Conservation (phyloP, 2,797 vertebrate species). For the Muscicapa striata region DNA sequence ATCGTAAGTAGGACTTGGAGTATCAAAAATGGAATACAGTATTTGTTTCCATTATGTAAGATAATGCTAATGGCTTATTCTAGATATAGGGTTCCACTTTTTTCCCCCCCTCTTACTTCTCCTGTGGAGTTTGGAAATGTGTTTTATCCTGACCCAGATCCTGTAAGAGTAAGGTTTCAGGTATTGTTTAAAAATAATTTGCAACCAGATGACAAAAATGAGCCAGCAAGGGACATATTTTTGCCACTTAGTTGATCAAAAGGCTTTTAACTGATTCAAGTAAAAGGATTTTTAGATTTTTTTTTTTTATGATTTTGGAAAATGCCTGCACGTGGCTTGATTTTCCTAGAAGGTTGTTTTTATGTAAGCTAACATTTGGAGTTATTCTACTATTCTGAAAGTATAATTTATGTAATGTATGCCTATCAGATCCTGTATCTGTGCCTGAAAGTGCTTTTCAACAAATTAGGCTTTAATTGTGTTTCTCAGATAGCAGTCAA, state of each 20-base stretch:
- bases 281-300: not conserved
- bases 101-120: accelerated
- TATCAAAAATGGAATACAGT: not conserved
- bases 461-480: conserved; percentile 14
- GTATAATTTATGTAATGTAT: not conserved
- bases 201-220: not conserved
- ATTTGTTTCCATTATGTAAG: not conserved
- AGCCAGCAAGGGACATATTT: not conserved
- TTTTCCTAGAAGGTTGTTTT: not conserved
- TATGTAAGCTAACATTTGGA: not conserved
- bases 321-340: not conserved
- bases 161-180: not conserved
- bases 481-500: not conserved
- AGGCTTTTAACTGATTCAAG: not conserved
- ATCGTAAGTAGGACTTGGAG: conserved; percentile 41
- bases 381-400: not conserved
- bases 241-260: not conserved
- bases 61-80: not conserved
- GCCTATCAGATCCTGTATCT: not conserved
- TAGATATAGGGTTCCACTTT: not conserved
- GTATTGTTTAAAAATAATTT: not conserved
- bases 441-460: not conserved
- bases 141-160: not conserved
- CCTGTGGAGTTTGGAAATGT: not conserved
- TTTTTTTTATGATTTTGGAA: not conserved